Conservation (phyloP, 53 echinoderm and acorn worm species). For the Henricia sp. region DNA sequence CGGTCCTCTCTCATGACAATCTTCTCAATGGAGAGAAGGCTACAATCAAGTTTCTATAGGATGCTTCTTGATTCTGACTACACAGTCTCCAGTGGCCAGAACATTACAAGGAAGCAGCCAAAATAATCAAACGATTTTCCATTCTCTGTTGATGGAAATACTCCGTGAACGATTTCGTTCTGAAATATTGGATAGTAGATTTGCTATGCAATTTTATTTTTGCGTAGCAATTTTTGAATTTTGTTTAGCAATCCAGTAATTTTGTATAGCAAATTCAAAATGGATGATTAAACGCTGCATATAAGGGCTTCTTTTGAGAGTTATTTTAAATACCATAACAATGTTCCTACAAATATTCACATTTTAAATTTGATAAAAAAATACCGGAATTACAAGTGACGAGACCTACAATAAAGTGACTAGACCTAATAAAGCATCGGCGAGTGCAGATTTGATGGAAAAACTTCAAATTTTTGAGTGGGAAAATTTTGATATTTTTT, state of each 20-base stretch:
- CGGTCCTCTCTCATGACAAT: constrained; percentile 73
- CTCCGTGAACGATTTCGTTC: too few species aligned
- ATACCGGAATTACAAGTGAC: too few species aligned
- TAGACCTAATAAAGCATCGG: too few species aligned
- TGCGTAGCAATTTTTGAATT: neutral
- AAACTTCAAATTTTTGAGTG: too few species aligned
- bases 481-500: too few species aligned
- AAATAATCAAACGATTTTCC: neutral
- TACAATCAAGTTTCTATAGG: constrained; percentile 76
- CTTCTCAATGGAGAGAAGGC: constrained; percentile 77
- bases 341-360: too few species aligned
- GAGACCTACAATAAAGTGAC: too few species aligned
- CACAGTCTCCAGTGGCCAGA: constrained; percentile 55
- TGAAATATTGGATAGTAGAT: neutral
- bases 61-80: constrained; percentile 32
- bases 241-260: neutral
- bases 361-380: too few species aligned
- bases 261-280: neutral
- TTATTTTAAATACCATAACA: too few species aligned
- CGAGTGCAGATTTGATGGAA: too few species aligned
- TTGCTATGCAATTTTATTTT: neutral
- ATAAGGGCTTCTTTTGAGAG: too few species aligned
- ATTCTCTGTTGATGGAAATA: neutral
- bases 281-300: too few species aligned
- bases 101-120: constrained; percentile 19